Conservation (phyloP, 2,888 invertebrate genomes). For the Diloba caeruleocephala region DNA sequence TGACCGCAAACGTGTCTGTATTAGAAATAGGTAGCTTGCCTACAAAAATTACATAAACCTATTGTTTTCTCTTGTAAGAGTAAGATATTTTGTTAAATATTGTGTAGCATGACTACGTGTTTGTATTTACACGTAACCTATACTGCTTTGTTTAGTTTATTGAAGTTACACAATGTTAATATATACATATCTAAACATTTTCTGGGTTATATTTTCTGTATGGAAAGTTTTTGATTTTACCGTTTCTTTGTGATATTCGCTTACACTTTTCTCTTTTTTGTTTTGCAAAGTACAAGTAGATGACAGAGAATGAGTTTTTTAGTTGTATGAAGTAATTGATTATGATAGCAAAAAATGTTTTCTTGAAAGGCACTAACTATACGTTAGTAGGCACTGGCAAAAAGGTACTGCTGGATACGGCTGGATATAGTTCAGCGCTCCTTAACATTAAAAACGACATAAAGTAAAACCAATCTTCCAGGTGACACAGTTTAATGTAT, state of each 20-base stretch:
- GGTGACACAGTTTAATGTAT: constrained; percentile 40
- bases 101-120: constrained; percentile 1
- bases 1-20: constrained; percentile 39
- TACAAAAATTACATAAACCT: constrained; percentile 47
- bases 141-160: not conserved
- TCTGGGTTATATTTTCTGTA: too few species aligned
- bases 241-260: too few species aligned
- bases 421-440: constrained; percentile 12
- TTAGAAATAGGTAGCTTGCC: constrained; percentile 28
- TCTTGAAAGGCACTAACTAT: too few species aligned
- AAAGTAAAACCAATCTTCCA: constrained; percentile 36
- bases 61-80: constrained; percentile 38
- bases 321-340: too few species aligned
- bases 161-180: not conserved
- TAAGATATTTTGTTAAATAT: constrained; percentile 25
- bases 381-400: too few species aligned
- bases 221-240: too few species aligned
- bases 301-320: too few species aligned
- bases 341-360: too few species aligned
- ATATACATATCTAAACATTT: too few species aligned
- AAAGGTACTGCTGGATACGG: too few species aligned
- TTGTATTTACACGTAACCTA: not conserved
- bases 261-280: too few species aligned
- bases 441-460: constrained; percentile 41
- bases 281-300: too few species aligned